Evolutionary conservation across 2,113 vertebrate genomes (phyloP), one percentile per base, ranked within the genome.

Genomic region (Platycercus adscitus): DNA sequence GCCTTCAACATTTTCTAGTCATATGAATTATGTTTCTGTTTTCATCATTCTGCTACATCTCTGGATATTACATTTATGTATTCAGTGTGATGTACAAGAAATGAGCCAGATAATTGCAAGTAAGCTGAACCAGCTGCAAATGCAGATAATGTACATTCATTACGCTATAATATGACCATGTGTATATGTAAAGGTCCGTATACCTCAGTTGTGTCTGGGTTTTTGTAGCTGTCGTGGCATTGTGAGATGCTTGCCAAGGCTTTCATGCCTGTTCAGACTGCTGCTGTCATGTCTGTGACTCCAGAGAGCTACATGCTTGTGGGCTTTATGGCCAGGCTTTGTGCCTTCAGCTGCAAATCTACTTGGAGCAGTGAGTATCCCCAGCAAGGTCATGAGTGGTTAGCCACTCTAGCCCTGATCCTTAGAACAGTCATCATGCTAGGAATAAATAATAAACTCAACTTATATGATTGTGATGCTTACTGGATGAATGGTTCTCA

Each of bases 111-210:
- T 93, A 95, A 97, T 95, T 91, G 83, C 1, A 2, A 80, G 72
- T 78, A 88, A 96, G 55, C 72, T 60, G 90, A 92, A 93, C 80
- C 94, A 95, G 77, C 94, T 94, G 86, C 94, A 95, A 88, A 88
- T 82, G 60, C 29, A 95, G 76, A 93, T 91, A 91, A 93, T 55
- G 61, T 73, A 81, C 81, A 71, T 95, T 93, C 86, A 86, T 90
- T 88, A 55, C 0, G 1, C 24, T 61, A 4, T 83, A 91, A 71
- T 78, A 78, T 70, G n/a, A 66, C 21, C 7, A 0, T 31, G 52
- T 37, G 29, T 8, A 0, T 69, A 58, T 52, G 37, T 75, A 55
- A 84, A 86, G 72, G 20, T 78, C 88, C 86, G 13, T n/a, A 71
- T 43, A n/a, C 21, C 66, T 33, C 1, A 2, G 31, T 53, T 70